Evolutionary conservation across 2,888 invertebrate genomes (phyloP), one percentile per base, ranked within the genome.

Genomic region (Zonitis immaculata): DNA sequence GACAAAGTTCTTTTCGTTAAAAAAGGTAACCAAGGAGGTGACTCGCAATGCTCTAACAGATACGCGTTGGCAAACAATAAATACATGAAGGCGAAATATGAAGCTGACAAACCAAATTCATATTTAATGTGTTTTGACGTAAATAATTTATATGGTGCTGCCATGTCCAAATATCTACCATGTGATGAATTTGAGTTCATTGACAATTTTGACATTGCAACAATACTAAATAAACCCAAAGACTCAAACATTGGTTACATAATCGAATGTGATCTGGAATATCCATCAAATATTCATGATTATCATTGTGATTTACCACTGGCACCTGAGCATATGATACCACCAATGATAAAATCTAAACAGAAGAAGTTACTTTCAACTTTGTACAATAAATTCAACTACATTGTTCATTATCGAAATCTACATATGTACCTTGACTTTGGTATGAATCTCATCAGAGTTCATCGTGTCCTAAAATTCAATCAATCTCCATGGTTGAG

Each of bases 31-130:
- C 51, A 68, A 25, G 71, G 68, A 3, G 68, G 70, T 8, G 50
- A 73, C 11, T 62, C 62, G 20, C 66, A 71, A 57, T 69, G 70
- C 48, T 55, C 50, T 12, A 63, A 67, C 46, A 22, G 57, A 22
- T 65, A 70, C 59, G 63, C 64, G 3, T 58, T 60, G 52, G 72
- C 71, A 4, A 73, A 73, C 59, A 73, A 75, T 57, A 68, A 63
- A 54, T 73, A 71, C 53, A 60, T 74, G 51, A 3, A 52, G 8
- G 35, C 14, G 0, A 52, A 42, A 7, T 73, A 63, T 57, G 56
- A 74, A 62, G 22, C 56, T 3, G 46, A 42, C 7, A 48, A 65
- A 56, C 44, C 58, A 22, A 45, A 49, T 2, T 51, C 52, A 4
- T 69, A 62, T 58, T 42, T 72, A 20, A 57, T 65, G 47, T 70